A percentile compares a stretch with the other conserved stretches of the same genome.
phyloP scores from a whole-genome alignment of 2,888 invertebrate genomes.

The Thymelicus acteon region DNA sequence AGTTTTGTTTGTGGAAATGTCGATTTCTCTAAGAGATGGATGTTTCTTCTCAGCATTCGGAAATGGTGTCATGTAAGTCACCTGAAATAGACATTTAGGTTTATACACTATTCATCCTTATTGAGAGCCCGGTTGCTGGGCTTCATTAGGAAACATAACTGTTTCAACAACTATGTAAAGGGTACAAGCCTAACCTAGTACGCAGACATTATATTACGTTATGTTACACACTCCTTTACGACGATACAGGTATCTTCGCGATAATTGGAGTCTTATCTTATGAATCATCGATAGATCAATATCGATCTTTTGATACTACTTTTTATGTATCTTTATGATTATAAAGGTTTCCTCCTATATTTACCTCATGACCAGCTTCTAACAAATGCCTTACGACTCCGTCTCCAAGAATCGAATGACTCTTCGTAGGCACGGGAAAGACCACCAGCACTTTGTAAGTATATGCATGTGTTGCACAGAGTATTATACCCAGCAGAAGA shows the following conservation, averaged over 20 bases:
- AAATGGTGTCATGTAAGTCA: neutral
- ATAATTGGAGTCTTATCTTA: too few relatives aligned
- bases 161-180: too few relatives aligned
- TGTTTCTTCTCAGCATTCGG: neutral
- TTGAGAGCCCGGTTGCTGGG: too few relatives aligned
- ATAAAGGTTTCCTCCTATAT: neutral
- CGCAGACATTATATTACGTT: too few relatives aligned
- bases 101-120: too few relatives aligned
- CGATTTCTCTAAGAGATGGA: neutral
- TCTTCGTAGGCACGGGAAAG: constrained; percentile 53
- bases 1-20: neutral
- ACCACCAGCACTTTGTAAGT: constrained; percentile 51
- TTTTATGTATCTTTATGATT: too few relatives aligned
- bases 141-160: too few relatives aligned
- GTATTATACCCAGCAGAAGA: neutral
- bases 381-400: constrained; percentile 52
- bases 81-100: neutral
- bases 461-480: constrained; percentile 38
- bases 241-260: too few relatives aligned
- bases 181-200: too few relatives aligned
- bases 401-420: constrained; percentile 54
- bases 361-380: constrained; percentile 56
- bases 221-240: too few relatives aligned
- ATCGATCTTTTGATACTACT: too few relatives aligned
- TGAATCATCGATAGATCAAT: too few relatives aligned